phyloP scores from a whole-genome alignment of 2,888 invertebrate species.

The Lasius platythorax region DNA sequence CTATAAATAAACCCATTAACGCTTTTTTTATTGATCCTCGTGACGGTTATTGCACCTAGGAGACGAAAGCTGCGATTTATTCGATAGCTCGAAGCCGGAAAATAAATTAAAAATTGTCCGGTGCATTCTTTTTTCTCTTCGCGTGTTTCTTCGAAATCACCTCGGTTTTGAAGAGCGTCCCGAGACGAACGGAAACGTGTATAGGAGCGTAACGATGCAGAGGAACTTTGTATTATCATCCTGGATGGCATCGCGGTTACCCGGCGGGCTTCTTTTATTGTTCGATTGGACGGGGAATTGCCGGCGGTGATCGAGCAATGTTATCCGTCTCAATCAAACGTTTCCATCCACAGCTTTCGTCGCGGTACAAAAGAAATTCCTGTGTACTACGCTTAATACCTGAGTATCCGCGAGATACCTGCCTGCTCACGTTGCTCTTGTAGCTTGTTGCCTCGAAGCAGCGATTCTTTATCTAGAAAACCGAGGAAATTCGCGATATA shows the following conservation, averaged over 20 bases:
- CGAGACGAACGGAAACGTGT: conserved; percentile 8
- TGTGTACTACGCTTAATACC: conserved; percentile 37
- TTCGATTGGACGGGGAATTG: conserved; percentile 68
- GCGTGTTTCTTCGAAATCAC: neutral
- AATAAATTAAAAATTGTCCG: conserved; percentile 63
- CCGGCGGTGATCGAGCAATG: conserved; percentile 71
- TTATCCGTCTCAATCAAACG: conserved; percentile 78
- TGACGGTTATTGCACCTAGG: conserved; percentile 35
- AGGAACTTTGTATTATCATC: conserved; percentile 59
- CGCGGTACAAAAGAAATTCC: conserved; percentile 70
- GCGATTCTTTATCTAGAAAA: conserved; percentile 66
- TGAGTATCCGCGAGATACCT: conserved; percentile 23
- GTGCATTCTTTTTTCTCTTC: neutral
- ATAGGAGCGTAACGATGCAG: neutral
- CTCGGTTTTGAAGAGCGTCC: neutral
- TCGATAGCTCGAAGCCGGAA: conserved; percentile 38
- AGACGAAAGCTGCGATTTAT: conserved; percentile 59
- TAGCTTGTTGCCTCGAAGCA: conserved; percentile 43
- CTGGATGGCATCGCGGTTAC: conserved; percentile 43
- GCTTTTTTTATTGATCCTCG: conserved; percentile 21
- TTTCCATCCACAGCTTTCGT: conserved; percentile 55
- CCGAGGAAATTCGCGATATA: conserved; percentile 56
- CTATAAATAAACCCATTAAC: conserved; percentile 53
- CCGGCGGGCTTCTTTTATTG: conserved; percentile 41
- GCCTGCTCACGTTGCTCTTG: conserved; percentile 24